Base-by-base conservation (phyloP, 2,113 vertebrate genomes). In the Petrocephalus zakoni region DNA sequence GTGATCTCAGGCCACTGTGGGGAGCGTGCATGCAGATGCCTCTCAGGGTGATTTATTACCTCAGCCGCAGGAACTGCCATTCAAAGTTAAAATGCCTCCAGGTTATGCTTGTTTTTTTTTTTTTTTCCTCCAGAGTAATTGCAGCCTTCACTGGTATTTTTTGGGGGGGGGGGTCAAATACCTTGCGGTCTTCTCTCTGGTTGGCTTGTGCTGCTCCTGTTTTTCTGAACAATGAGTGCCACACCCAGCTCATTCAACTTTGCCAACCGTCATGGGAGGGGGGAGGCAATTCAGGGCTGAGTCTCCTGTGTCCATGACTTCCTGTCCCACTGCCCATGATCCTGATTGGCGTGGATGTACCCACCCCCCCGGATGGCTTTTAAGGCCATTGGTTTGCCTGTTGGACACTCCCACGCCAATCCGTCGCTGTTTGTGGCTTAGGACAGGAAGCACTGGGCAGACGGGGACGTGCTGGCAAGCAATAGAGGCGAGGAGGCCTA, bases 401-500 rank as follows among this genome's bases (percentile, higher is more conserved):
- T 49, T 49, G 47, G 47, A 21, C 0, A 1, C 22, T 6, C 56
- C 1, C 56, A 7, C 8, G 7, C 56, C 56, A 9, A 9, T 9
- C 56, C 2, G 58, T n/a, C 56, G 7, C 89, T 85, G 82, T 34
- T 82, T 87, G 88, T 68, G 89, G 85, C 88, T 83, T 84, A 68
- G 82, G 88, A 52, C 49, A n/a, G 61, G 87, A 89, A 42, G 34
- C 2, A 4, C 15, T 37, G 0, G n/a, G n/a, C 25, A n/a, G 4
- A 15, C 5, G 2, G 6, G 2, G 15, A 75, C 34, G 6, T 19
- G 89, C 93, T 91, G 88, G 84, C 87, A 87, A 78, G 90, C 90
- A 90, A 90, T 90, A 92, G 90, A 93, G 92, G 92, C 92, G 37
- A 92, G 89, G 91, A 92, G 92, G 93, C 92, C 91, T 91, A 92